A percentile compares a stretch with the other conserved stretches of the same genome.
phyloP scores from a whole-genome alignment of 2,797 vertebrate species.

The Macropodus opercularis region DNA sequence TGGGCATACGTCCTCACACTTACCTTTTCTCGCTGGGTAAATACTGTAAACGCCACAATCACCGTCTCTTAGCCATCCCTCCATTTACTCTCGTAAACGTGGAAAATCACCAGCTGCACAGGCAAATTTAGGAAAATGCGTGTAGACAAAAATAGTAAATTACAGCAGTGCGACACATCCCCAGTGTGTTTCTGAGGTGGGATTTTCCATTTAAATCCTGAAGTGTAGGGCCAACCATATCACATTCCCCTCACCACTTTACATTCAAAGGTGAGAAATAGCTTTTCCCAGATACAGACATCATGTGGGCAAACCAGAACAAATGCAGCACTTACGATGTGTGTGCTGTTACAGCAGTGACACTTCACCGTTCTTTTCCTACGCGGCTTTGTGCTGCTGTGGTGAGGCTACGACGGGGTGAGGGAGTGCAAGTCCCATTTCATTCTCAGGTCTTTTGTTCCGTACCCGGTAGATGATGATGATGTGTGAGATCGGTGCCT shows the following conservation, averaged over 20 bases:
- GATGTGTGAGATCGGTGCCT: constrained; percentile 55
- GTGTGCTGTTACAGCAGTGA: constrained; percentile 2
- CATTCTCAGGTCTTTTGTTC: constrained; percentile 53
- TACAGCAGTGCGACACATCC: constrained; percentile 13
- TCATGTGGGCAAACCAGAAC: constrained; percentile 3
- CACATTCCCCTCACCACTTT: too few relatives aligned
- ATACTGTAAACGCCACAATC: not conserved
- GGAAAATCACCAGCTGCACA: constrained; percentile 28
- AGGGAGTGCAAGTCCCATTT: constrained; percentile 37
- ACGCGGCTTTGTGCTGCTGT: constrained; percentile 12
- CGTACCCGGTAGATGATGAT: constrained; percentile 9
- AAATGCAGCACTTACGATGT: constrained; percentile 1
- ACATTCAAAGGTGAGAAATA: constrained; percentile 5
- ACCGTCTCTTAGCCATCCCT: not conserved
- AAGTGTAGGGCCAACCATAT: too few relatives aligned
- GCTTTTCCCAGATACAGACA: not conserved
- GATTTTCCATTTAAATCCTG: constrained; percentile 21
- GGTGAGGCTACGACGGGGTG: not conserved
- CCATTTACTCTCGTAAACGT: constrained; percentile 11
- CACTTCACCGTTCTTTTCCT: constrained; percentile 2
- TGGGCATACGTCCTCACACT: constrained; percentile 13
- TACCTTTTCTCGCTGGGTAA: constrained; percentile 24
- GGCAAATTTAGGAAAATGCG: constrained; percentile 17
- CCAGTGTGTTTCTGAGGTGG: not conserved
- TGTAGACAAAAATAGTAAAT: constrained; percentile 29